These are phyloP conservation scores for Pedionomus torquatus DNA, from an alignment of 2,113 vertebrate genomes.

Conservation along the genomic window DNA sequence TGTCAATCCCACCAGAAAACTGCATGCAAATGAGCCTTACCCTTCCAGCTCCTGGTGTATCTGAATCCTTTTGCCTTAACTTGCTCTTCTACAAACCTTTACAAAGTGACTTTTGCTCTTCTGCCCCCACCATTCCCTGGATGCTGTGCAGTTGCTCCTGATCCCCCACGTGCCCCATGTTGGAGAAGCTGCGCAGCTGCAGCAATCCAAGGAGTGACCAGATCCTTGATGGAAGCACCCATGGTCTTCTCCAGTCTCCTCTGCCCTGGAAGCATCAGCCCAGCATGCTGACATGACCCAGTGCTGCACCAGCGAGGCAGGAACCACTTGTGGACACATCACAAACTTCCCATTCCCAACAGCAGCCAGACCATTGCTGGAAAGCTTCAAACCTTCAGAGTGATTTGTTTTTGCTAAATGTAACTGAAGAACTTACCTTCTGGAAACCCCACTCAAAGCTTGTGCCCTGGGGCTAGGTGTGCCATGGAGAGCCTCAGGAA, in stretches of 20 bases:
- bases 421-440: neutral
- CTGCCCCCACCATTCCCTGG: neutral
- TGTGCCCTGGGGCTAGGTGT: accelerated
- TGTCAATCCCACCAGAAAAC: neutral
- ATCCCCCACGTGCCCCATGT: accelerated
- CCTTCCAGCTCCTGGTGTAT: neutral
- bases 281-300: accelerated
- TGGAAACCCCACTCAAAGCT: accelerated
- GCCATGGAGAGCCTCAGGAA: neutral
- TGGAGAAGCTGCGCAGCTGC: neutral
- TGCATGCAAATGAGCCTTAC: accelerated
- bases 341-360: neutral
- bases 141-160: neutral
- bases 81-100: neutral
- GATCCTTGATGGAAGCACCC: neutral
- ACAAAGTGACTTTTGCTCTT: neutral
- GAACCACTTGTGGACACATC: neutral
- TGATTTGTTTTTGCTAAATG: neutral
- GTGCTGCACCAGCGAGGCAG: neutral
- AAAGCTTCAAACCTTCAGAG: neutral
- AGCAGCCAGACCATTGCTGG: neutral
- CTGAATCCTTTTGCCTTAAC: neutral
- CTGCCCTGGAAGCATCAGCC: neutral
- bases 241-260: accelerated
- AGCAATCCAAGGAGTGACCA: neutral